Evolutionary conservation across 2,888 invertebrate species (phyloP).

Genomic region (Salticus scenicus): DNA sequence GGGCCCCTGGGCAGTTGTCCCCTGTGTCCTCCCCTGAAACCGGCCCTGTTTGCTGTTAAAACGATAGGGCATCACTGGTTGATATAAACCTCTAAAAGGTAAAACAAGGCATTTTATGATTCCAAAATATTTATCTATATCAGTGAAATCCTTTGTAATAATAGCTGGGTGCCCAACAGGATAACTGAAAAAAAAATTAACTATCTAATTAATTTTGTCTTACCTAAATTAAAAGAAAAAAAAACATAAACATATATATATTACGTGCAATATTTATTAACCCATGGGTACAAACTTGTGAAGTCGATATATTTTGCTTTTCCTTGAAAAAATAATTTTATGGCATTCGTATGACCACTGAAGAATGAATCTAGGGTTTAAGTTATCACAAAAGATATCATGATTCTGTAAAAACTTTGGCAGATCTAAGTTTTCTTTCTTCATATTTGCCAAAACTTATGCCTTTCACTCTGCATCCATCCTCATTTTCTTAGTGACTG

Average conservation of each 20-base stretch:
- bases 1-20: too few relatives aligned
- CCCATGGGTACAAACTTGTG: too few relatives aligned
- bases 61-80: neutral
- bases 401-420: neutral
- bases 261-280: neutral
- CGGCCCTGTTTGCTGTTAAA: neutral
- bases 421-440: neutral
- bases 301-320: neutral
- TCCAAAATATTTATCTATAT: slow-evolving; percentile 71
- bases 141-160: slow-evolving; percentile 67
- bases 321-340: neutral
- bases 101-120: slow-evolving; percentile 73
- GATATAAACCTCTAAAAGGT: slow-evolving; percentile 61
- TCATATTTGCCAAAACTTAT: too few relatives aligned
- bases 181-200: too few relatives aligned
- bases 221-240: neutral
- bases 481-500: too few relatives aligned
- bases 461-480: too few relatives aligned
- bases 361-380: neutral
- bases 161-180: slow-evolving; percentile 72
- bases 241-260: too few relatives aligned
- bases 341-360: neutral
- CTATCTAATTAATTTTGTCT: too few relatives aligned
- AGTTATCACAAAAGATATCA: neutral
- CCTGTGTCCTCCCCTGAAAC: too few relatives aligned